phyloP scores from a whole-genome alignment of 2,888 invertebrate species.

The Drosophila tripunctata region DNA sequence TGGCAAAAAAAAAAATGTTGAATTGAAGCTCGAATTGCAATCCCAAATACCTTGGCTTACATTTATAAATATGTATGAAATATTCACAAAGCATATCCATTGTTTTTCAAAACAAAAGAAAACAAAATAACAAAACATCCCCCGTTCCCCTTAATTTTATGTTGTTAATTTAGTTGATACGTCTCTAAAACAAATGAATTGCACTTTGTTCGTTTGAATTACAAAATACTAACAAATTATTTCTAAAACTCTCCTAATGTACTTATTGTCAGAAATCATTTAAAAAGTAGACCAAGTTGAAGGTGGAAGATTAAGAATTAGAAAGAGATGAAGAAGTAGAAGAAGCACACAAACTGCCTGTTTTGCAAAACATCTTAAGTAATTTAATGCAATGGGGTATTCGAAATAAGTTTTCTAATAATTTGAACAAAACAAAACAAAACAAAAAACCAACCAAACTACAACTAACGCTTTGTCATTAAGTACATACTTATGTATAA shows the following conservation, averaged over 20 bases:
- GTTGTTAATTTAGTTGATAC: conserved; percentile 60
- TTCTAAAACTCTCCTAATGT: conserved; percentile 34
- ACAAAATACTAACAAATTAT: conserved; percentile 12
- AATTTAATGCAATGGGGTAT: conserved; percentile 53
- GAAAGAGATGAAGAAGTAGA: no score
- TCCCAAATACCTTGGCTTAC: conserved; percentile 51
- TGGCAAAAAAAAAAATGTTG: no score
- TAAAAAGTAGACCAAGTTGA: neutral
- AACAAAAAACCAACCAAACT: conserved; percentile 74
- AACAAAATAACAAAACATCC: no score
- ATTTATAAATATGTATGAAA: conserved; percentile 47
- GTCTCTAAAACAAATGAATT: conserved; percentile 39
- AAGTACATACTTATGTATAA: conserved; percentile 50
- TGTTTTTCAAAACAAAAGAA: conserved; percentile 77
- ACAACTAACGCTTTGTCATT: conserved; percentile 73
- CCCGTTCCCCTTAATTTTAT: conserved; percentile 36
- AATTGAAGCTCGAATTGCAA: conserved; percentile 52
- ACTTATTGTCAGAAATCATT: no score
- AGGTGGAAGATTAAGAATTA: conserved; percentile 30
- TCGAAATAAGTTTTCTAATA: conserved; percentile 53
- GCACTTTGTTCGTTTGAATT: conserved; percentile 16
- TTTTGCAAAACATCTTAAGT: conserved; percentile 53
- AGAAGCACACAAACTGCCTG: conserved; percentile 75
- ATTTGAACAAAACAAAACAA: no score
- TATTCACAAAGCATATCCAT: conserved; percentile 77